Evolutionary conservation across 2,888 invertebrate species (phyloP).

Genomic region (Lissonota sp.): DNA sequence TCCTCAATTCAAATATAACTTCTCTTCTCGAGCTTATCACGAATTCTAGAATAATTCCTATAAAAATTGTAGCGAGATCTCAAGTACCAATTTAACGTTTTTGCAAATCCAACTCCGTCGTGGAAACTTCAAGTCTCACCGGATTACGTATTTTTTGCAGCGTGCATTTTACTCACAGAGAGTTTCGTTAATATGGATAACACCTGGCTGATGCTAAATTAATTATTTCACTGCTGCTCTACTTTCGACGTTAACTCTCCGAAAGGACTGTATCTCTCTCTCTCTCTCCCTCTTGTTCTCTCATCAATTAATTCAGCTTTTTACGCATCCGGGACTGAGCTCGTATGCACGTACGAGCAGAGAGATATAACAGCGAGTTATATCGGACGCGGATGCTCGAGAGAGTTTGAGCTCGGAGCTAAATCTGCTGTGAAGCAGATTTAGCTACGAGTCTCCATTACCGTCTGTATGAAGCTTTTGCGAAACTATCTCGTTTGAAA

Average conservation of each 20-base stretch:
- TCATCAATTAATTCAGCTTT: constrained; percentile 54
- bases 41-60: no score
- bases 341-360: background rate
- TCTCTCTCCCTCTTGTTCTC: background rate
- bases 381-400: constrained; percentile 33
- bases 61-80: no score
- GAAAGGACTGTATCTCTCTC: constrained; percentile 18
- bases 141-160: no score
- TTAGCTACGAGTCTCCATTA: constrained; percentile 10
- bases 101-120: no score
- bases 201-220: constrained; percentile 21
- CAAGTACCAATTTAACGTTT: no score
- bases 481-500: constrained; percentile 35
- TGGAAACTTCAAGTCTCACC: no score
- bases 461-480: constrained; percentile 9
- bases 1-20: no score
- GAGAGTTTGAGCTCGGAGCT: constrained; percentile 32
- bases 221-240: constrained; percentile 30
- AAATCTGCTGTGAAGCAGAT: constrained; percentile 22
- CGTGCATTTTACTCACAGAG: background rate
- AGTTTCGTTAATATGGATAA: background rate
- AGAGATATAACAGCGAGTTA: constrained; percentile 18
- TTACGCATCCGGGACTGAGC: constrained; percentile 31
- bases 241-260: constrained; percentile 17
- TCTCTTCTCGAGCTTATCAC: no score